Evolutionary conservation across 2,888 invertebrate genomes (phyloP), one percentile per base, ranked within the genome.

Genomic region (Drosophila acutilabella): DNA sequence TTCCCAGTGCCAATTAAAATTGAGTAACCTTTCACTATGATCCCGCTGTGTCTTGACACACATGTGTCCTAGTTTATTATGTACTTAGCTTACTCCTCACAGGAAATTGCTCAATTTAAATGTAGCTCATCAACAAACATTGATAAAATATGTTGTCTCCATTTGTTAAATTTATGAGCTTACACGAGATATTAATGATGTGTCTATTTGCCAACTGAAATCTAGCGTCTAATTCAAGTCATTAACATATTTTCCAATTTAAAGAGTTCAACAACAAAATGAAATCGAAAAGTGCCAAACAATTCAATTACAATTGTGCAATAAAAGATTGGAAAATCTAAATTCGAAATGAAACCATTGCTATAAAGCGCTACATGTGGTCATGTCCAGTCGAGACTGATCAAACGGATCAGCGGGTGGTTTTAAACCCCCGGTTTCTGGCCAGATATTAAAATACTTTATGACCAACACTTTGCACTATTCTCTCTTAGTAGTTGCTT

Each of bases 291-390:
- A 61, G 70, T 78, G 66, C 71, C 71, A 87, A 89, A 84, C 89
- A 85, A 84, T 89, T 85, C 85, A 84, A 79, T 89, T 88, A 88
- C 88, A 89, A 88, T 85, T 88, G 85, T 88, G 85, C 85, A 85
- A 85, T 88, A 83, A 81, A 84, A 80, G 62, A 64, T 33, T 61
- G 54, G 79, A 64, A 64, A 71, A 61, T 11, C 42, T 10, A 68
- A 66, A 66, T 41, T 30, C 48, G 62, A 68, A 66, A 52, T 56
- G 66, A 57, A 73, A 70, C 60, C 61, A 74, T 70, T 71, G 61
- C 68, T 44, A 70, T 64, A 65, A 54, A 64, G 70, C 89, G 33
- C 89, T 62, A 69, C 89, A 85, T 85, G 84, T 71, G 84, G 89
- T 54, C 84, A 41, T 70, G 71, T 83, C 74, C 81, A 76, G 67